Percentiles rank a stretch among this genome's conserved stretches.
phyloP scores from a whole-genome alignment of 2,113 vertebrate species.

The pig (Sus scrofa) region T2T-Sscrofa CM000824.6:179807001-179807500 shows the following conservation, averaged over 20 bases:
- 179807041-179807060: background rate
- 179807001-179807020: background rate
- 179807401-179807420: background rate
- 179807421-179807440: background rate
- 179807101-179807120: background rate
- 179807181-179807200: conserved; percentile 50
- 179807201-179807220: conserved; percentile 58
- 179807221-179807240: conserved; percentile 67
- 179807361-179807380: background rate
- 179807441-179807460: background rate
- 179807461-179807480: background rate
- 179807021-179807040: background rate
- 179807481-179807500: conserved; percentile 48
- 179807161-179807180: conserved; percentile 55
- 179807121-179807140: conserved; percentile 10
- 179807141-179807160: conserved; percentile 33
- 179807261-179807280: conserved; percentile 65
- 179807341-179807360: background rate
- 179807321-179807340: background rate
- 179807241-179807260: conserved; percentile 51
- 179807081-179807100: background rate
- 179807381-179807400: too few relatives aligned
- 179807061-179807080: background rate
- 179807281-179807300: conserved; percentile 49
- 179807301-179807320: conserved; percentile 27